phyloP scores from a whole-genome alignment of 2,797 vertebrate genomes.

The Hemibagrus guttatus region DNA sequence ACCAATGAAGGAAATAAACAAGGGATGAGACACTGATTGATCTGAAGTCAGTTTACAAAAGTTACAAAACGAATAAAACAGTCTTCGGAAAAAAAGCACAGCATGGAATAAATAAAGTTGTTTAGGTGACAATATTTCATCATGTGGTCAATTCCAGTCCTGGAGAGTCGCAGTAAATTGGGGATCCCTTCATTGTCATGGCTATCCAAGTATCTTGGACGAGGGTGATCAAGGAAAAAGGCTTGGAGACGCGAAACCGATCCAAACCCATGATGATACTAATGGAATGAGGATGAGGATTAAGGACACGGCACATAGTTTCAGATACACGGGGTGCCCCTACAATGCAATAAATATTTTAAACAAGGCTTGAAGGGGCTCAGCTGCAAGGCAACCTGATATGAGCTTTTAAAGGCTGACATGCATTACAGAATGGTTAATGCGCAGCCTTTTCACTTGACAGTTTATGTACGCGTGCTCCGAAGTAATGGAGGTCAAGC shows the following conservation, averaged over 20 bases:
- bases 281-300: conserved; percentile 4
- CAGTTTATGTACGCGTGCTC: not conserved
- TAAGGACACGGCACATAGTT: not conserved
- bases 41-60: too few species aligned
- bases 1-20: not conserved
- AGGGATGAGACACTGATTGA: not conserved
- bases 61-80: not conserved
- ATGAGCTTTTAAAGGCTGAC: conserved; percentile 36
- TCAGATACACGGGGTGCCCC: not conserved
- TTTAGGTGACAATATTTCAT: not conserved
- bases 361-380: conserved; percentile 27
- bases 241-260: not conserved
- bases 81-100: not conserved
- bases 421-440: conserved; percentile 34
- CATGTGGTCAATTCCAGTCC: not conserved
- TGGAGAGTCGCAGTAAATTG: not conserved
- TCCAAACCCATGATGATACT: not conserved
- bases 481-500: conserved; percentile 31
- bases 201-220: conserved; percentile 5
- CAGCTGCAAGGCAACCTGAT: conserved; percentile 21
- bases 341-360: conserved; percentile 42
- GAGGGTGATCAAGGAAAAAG: not conserved
- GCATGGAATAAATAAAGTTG: not conserved
- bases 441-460: conserved; percentile 9
- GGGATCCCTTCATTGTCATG: not conserved